These are phyloP conservation scores for Eledona agricola DNA, from an alignment of 2,888 invertebrate species.

Conservation along the genomic window DNA sequence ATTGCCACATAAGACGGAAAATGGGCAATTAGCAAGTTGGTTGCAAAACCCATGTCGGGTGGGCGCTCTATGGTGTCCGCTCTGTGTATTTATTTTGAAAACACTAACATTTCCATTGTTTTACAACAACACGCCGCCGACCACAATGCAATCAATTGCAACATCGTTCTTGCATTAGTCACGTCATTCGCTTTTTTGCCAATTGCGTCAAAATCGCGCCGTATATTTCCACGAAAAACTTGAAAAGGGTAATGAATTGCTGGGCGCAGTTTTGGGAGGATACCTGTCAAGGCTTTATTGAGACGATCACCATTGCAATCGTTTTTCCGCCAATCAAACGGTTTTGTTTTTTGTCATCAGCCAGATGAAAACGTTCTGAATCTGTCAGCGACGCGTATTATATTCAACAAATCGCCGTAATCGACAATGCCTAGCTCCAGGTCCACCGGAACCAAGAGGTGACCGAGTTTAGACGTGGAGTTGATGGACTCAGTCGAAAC, in stretches of 20 bases:
- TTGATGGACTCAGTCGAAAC: too few species aligned
- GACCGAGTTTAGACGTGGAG: too few species aligned
- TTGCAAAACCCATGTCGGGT: background rate
- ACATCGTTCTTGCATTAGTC: constrained; percentile 35
- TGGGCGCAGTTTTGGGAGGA: constrained; percentile 13
- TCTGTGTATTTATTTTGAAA: constrained; percentile 29
- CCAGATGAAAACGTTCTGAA: too few species aligned
- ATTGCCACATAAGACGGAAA: background rate
- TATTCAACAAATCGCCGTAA: too few species aligned
- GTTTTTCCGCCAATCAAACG: constrained; percentile 3
- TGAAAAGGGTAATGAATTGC: constrained; percentile 25
- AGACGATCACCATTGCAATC: constrained; percentile 28
- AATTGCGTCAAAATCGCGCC: constrained; percentile 6
- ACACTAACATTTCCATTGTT: constrained; percentile 32
- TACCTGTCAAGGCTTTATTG: constrained; percentile 30
- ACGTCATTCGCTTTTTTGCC: constrained; percentile 30
- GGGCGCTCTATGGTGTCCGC: too few species aligned
- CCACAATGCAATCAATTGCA: constrained; percentile 34
- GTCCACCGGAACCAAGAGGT: background rate
- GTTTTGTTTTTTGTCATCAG: constrained; percentile 17
- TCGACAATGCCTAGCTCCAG: background rate
- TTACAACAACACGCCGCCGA: constrained; percentile 21
- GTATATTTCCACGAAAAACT: constrained; percentile 26
- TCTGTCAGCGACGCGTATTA: too few species aligned
- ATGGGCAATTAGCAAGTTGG: background rate